Evolutionary conservation across 1,140 invertebrate species (phyloP), one percentile per base, ranked within the genome.

Genomic region (Drosophila repletoides): DNA sequence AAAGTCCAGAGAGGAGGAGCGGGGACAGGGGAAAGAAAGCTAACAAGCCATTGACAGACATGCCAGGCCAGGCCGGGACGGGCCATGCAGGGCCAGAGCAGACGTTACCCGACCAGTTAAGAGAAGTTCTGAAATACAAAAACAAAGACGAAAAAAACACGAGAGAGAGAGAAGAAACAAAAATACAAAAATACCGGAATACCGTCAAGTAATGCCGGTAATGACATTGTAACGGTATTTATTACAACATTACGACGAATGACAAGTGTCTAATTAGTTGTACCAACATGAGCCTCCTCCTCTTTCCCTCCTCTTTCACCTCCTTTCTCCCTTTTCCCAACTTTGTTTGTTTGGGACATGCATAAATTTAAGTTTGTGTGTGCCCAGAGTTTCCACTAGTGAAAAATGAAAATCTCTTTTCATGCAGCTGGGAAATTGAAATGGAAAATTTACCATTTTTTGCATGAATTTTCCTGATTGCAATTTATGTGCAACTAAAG

Each of bases 201-300:
- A 53, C 64, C 69, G 58, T 36, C 77, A 72, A 67, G 79, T 79
- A 83, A 74, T 83, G 79, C 70, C 61, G 79, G 79, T 86, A 84
- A 84, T 84, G 79, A 84, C 79, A 84, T 84, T 84, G 79, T 79
- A 86, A 86, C 79, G 79, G 79, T 86, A 84, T 84, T 86, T 84
- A 84, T 84, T 84, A 84, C 79, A 84, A 75, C 80, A 84, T 86
- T 79, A 84, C 71, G 45, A 65, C 75, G 66, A 79, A 79, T 72
- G 80, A 86, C 79, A 84, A 84, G 80, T 75, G 80, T 79, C 79
- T 84, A 84, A 84, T 84, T 84, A 86, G 79, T 79, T 75, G 34
- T 41, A 31, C 41, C 80, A 79, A 84, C 80, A 79, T 75, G 61
- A 10, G 15, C 33, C 46, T 9, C 21, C 2, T 1, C n/a, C 24